Percentiles rank a stretch among this genome's conserved stretches.
phyloP scores from a whole-genome alignment of 1,140 invertebrate genomes.

The Phortica variegata region DNA sequence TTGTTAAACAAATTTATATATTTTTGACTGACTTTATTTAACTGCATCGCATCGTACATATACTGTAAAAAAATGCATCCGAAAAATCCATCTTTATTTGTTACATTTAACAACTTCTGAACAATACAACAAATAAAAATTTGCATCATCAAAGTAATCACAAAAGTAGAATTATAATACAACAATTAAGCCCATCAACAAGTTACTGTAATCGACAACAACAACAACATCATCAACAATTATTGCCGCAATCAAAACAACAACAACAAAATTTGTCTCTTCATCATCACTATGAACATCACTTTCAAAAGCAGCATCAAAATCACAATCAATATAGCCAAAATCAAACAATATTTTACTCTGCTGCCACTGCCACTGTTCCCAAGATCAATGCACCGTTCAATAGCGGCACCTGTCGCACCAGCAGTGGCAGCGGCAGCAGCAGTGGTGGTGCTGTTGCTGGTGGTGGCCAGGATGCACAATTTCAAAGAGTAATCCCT shows the following conservation, averaged over 20 bases:
- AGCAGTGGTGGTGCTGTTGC: conserved; percentile 5
- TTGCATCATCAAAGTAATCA: not conserved
- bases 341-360: too few species aligned
- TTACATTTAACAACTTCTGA: not conserved
- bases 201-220: not conserved
- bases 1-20: not conserved
- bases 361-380: too few species aligned
- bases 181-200: conserved; percentile 10
- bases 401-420: conserved; percentile 1
- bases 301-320: conserved; percentile 9
- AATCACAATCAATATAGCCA: conserved; percentile 13
- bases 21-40: not conserved
- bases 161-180: conserved; percentile 20
- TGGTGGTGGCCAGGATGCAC: conserved; percentile 4
- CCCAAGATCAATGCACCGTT: conserved; percentile 9
- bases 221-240: conserved; percentile 11
- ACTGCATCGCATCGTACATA: not conserved
- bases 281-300: conserved; percentile 17
- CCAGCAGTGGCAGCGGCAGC: conserved; percentile 5
- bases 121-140: not conserved
- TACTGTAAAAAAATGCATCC: not conserved
- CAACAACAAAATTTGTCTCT: conserved; percentile 5
- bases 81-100: not conserved
- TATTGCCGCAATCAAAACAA: too few species aligned
- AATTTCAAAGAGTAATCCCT: conserved; percentile 19